Evolutionary conservation across 2,888 invertebrate genomes (phyloP).

Genomic region (Machimus atricapillus): DNA sequence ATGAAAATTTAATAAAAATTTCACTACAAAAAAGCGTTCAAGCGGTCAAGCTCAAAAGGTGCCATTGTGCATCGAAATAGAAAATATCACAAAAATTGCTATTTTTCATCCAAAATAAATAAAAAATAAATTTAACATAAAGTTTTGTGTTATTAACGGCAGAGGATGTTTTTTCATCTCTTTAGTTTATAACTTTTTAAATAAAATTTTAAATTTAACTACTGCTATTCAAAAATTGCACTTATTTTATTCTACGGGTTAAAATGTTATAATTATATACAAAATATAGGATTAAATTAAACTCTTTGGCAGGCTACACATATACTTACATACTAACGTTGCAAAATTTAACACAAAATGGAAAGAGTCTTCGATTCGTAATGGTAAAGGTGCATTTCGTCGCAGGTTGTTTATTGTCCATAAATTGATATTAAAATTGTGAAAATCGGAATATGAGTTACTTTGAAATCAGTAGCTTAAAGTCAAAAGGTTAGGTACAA

Average conservation of each 20-base stretch:
- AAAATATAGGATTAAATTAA: background rate
- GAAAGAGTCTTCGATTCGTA: background rate
- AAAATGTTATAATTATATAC: background rate
- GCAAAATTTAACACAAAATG: constrained; percentile 2
- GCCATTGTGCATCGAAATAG: background rate
- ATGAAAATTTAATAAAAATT: constrained; percentile 40
- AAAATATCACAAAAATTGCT: constrained; percentile 18
- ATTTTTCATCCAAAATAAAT: background rate
- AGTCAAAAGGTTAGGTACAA: no score
- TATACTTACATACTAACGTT: background rate
- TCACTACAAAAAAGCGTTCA: constrained; percentile 42
- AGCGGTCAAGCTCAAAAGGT: constrained; percentile 30
- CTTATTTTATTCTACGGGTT: background rate
- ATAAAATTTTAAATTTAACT: background rate
- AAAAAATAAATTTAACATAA: background rate
- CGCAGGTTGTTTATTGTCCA: background rate
- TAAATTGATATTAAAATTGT: background rate
- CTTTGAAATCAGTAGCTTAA: no score
- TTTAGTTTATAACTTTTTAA: background rate
- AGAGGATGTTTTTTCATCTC: background rate
- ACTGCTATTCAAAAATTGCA: constrained; percentile 26
- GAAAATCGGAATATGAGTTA: no score
- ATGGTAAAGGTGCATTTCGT: background rate
- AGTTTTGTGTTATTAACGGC: background rate
- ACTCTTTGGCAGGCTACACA: background rate